A percentile compares a stretch with the other conserved stretches of the same genome.
Conservation (phyloP, 30 jellyfish, hydroid and myxozoan genomes). For the Nemopilema nomurai region DNA sequence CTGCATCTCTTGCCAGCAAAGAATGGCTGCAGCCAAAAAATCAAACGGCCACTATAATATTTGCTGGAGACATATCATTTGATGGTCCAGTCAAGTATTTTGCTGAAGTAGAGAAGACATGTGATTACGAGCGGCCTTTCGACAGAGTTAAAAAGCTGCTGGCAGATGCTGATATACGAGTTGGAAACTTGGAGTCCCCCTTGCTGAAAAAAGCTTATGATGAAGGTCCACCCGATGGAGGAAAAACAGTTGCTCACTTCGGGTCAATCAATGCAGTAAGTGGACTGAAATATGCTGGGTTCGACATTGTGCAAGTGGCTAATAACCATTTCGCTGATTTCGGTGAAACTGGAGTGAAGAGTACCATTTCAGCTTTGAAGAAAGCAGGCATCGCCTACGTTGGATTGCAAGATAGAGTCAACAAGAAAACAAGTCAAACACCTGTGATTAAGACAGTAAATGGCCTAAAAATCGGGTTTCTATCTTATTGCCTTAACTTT, state of each 20-base stretch:
- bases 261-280: slow-evolving; percentile 59
- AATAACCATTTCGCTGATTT: slow-evolving; percentile 70
- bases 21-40: background rate
- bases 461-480: slow-evolving; percentile 66
- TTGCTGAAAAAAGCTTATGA: slow-evolving; percentile 3
- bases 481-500: slow-evolving; percentile 64
- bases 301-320: slow-evolving; percentile 49
- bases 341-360: slow-evolving; percentile 51
- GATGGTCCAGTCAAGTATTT: slow-evolving; percentile 49
- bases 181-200: slow-evolving; percentile 55
- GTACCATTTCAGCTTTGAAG: slow-evolving; percentile 29
- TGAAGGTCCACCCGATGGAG: background rate
- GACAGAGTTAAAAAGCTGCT: slow-evolving; percentile 8
- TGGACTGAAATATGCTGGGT: slow-evolving; percentile 69
- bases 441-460: slow-evolving; percentile 70
- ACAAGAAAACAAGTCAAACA: slow-evolving; percentile 1
- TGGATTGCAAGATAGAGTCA: slow-evolving; percentile 38
- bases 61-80: slow-evolving; percentile 62
- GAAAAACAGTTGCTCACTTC: background rate
- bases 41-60: slow-evolving; percentile 36
- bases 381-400: slow-evolving; percentile 51
- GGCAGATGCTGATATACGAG: slow-evolving; percentile 50
- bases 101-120: slow-evolving; percentile 34
- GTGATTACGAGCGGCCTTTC: slow-evolving; percentile 41
- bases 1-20: background rate